Conservation (phyloP, 2,797 vertebrate species). For the Lindbergichthys nudifrons region DNA sequence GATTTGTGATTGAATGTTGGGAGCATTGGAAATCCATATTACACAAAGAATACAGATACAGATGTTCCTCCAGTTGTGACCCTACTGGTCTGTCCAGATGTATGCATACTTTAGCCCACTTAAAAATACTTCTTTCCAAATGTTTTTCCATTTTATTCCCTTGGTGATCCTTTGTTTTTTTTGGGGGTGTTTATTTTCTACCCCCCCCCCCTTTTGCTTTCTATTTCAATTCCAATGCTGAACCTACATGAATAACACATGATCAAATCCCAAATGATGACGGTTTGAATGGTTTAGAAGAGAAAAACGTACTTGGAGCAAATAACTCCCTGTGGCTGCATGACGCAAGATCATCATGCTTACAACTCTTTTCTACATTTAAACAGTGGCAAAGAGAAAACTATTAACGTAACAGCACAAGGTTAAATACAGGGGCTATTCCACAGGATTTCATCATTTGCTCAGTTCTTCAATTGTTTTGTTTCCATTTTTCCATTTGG, state of each 20-base stretch:
- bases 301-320: constrained; percentile 9
- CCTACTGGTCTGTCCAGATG: neutral
- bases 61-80: constrained; percentile 3
- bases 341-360: constrained; percentile 29
- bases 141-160: neutral
- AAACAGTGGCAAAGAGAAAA: constrained; percentile 24
- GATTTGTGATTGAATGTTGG: neutral
- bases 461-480: neutral
- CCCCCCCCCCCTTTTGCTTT: neutral
- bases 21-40: neutral
- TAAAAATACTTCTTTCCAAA: neutral
- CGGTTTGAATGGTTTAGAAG: constrained; percentile 11
- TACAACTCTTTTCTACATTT: constrained; percentile 13
- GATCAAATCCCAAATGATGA: constrained; percentile 15
- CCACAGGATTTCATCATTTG: neutral
- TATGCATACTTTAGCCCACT: neutral
- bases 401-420: constrained; percentile 7
- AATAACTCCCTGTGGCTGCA: constrained; percentile 21
- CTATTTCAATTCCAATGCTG: neutral
- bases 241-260: constrained; percentile 31
- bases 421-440: neutral
- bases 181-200: neutral
- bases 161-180: neutral
- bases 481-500: constrained; percentile 24
- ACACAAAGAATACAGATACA: constrained; percentile 2